Evolutionary conservation across 2,888 invertebrate species (phyloP).

Genomic region (Dasysyrphus tricinctus): DNA sequence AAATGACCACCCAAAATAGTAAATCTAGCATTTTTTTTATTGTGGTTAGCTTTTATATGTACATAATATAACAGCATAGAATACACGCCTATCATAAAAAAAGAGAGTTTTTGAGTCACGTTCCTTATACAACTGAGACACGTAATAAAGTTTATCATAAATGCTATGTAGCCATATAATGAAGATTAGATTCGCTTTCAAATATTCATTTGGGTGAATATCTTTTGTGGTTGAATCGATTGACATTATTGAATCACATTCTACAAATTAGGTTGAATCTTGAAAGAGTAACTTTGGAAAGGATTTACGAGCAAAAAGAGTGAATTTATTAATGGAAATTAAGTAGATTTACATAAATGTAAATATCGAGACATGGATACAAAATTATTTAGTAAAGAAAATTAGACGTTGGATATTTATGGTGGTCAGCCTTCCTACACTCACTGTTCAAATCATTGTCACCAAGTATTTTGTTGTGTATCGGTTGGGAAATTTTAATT

Average conservation of each 20-base stretch:
- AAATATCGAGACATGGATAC: neutral
- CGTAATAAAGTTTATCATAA: constrained; percentile 18
- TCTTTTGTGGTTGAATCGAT: constrained; percentile 7
- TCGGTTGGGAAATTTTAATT: too few species aligned
- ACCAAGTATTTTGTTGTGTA: too few species aligned
- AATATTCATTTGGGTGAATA: constrained; percentile 5
- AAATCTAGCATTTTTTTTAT: neutral
- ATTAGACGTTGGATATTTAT: too few species aligned
- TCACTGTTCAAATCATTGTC: too few species aligned
- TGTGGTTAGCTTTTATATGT: neutral
- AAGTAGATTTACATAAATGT: neutral
- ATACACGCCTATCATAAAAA: neutral
- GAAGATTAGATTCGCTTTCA: constrained; percentile 7
- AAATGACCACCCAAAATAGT: constrained; percentile 29
- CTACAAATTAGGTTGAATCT: neutral
- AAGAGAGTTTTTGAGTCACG: neutral
- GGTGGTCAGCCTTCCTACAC: too few species aligned
- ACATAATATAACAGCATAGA: neutral
- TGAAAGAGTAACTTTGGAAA: neutral
- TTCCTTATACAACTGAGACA: neutral
- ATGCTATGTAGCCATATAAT: constrained; percentile 2
- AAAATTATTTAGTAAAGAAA: neutral
- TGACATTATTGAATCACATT: neutral
- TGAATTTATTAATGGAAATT: neutral
- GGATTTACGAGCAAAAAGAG: neutral